A percentile compares a stretch with the other conserved stretches of the same genome.
Conservation (phyloP, 2,113 vertebrate genomes). For the Leptobrachium leishanense region DNA sequence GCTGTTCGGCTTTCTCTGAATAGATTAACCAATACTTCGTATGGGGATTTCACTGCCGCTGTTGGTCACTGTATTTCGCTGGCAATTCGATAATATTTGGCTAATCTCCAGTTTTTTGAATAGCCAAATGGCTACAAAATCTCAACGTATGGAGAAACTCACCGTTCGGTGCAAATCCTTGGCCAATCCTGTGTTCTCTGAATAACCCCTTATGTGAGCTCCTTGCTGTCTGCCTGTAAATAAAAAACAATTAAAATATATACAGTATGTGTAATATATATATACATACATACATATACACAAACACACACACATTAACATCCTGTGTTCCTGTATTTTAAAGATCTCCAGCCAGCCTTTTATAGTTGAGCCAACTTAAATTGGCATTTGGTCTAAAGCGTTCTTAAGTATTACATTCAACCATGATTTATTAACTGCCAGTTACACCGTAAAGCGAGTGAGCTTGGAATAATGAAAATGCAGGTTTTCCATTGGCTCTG, state of each 20-base stretch:
- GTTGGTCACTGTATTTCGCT: no score
- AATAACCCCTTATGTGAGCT: not conserved
- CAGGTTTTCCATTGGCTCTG: slow-evolving; percentile 27
- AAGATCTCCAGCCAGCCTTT: slow-evolving; percentile 1
- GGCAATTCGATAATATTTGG: no score
- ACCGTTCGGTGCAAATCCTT: no score
- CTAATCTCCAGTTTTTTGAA: no score
- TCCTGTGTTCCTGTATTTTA: not conserved
- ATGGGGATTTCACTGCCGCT: no score
- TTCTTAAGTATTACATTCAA: slow-evolving; percentile 17
- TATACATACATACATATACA: not conserved
- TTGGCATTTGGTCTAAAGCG: slow-evolving; percentile 14
- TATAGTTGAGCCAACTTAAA: slow-evolving; percentile 22
- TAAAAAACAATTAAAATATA: not conserved
- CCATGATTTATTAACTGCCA: slow-evolving; percentile 41
- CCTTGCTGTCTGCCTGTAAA: not conserved
- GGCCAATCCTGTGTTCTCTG: no score
- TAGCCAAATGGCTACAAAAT: no score
- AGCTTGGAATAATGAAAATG: slow-evolving; percentile 38
- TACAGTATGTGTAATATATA: not conserved
- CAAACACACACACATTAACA: not conserved
- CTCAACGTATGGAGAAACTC: no score
- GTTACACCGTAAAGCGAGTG: slow-evolving; percentile 29
- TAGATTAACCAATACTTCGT: no score
- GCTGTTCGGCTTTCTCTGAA: no score